Evolutionary conservation across 1,140 invertebrate genomes (phyloP).

Genomic region (Gryon sp.): DNA sequence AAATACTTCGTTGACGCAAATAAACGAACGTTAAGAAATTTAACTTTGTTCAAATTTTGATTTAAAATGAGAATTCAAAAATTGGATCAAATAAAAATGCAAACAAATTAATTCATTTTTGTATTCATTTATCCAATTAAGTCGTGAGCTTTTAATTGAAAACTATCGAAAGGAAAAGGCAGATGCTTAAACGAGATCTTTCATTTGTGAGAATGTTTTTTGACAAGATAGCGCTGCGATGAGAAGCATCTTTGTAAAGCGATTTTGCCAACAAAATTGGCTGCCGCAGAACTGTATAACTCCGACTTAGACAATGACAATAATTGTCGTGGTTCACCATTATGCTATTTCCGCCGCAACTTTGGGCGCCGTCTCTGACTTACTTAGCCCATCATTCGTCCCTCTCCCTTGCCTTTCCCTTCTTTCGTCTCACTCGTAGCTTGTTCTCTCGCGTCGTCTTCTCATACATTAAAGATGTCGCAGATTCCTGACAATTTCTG

Average conservation of each 20-base stretch:
- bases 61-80: no score
- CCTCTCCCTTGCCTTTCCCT: slow-evolving; percentile 14
- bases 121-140: no score
- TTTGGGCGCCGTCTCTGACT: slow-evolving; percentile 14
- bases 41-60: no score
- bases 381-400: not conserved
- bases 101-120: no score
- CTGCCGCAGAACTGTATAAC: slow-evolving; percentile 40
- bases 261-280: slow-evolving; percentile 37
- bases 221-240: slow-evolving; percentile 4
- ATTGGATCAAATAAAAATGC: no score
- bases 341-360: slow-evolving; percentile 52
- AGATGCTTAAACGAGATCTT: slow-evolving; percentile 7
- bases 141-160: slow-evolving; percentile 11
- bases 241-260: slow-evolving; percentile 36
- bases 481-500: slow-evolving; percentile 71
- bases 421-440: no score
- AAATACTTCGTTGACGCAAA: no score
- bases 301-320: slow-evolving; percentile 48
- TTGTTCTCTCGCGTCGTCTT: slow-evolving; percentile 31
- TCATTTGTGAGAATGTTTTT: slow-evolving; percentile 34
- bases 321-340: slow-evolving; percentile 54
- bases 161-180: slow-evolving; percentile 14
- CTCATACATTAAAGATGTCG: slow-evolving; percentile 77
- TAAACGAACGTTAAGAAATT: no score